phyloP scores from a whole-genome alignment of 2,888 invertebrate genomes.

The Cryptus viduatorius region DNA sequence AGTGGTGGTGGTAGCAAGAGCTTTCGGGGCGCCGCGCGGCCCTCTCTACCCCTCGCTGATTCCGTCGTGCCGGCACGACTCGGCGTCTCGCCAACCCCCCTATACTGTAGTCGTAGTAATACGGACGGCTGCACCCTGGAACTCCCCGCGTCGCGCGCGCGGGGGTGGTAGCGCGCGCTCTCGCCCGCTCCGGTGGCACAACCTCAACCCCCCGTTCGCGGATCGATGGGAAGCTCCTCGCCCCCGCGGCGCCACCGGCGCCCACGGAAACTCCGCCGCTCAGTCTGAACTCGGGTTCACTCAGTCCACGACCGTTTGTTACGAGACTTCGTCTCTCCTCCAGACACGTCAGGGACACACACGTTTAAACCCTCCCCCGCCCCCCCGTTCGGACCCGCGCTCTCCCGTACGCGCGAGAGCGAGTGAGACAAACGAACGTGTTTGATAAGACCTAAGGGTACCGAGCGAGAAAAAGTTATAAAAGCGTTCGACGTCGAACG shows the following conservation, averaged over 20 bases:
- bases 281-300: constrained; percentile 84
- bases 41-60: constrained; percentile 17
- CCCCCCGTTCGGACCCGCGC: constrained; percentile 11
- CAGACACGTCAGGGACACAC: constrained; percentile 58
- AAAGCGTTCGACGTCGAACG: neutral
- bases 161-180: constrained; percentile 66
- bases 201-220: constrained; percentile 74
- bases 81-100: constrained; percentile 66
- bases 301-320: constrained; percentile 84
- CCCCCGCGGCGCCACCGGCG: constrained; percentile 80
- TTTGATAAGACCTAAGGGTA: constrained; percentile 32
- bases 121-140: constrained; percentile 64
- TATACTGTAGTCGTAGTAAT: constrained; percentile 59
- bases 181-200: constrained; percentile 53
- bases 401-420: constrained; percentile 26
- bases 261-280: constrained; percentile 77
- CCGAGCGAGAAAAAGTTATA: constrained; percentile 12
- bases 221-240: constrained; percentile 72
- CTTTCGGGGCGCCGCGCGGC: constrained; percentile 48
- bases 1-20: constrained; percentile 47
- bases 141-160: constrained; percentile 68
- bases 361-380: constrained; percentile 55
- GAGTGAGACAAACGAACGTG: constrained; percentile 36
- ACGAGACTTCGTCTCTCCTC: constrained; percentile 81
- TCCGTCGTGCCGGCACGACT: constrained; percentile 58